These are phyloP conservation scores for Dicrurus megarhynchus DNA, from an alignment of 2,113 vertebrate species.

Conservation along the genomic window DNA sequence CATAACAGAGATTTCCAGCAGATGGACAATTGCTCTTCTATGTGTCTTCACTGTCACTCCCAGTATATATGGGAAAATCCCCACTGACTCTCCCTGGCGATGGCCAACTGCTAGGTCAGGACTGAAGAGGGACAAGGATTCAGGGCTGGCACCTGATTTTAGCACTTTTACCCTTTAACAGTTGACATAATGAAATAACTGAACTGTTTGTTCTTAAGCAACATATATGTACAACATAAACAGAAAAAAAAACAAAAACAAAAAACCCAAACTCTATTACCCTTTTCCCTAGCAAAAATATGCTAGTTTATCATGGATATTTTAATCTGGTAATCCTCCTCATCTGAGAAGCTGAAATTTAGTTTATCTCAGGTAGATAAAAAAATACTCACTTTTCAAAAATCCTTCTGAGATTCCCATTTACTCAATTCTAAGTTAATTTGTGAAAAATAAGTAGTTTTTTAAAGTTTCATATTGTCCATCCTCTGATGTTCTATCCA, in stretches of 20 bases:
- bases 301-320: neutral
- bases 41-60: neutral
- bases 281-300: neutral
- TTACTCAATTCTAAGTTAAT: neutral
- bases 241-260: accelerated
- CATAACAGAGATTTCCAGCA: neutral
- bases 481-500: neutral
- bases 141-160: neutral
- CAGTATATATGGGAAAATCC: neutral
- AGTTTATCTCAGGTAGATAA: neutral
- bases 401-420: neutral
- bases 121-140: neutral
- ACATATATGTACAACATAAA: neutral
- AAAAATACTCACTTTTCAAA: neutral
- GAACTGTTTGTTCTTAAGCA: neutral
- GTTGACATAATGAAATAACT: neutral
- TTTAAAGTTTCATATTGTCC: neutral
- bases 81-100: neutral
- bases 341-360: neutral
- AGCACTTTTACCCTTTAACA: neutral
- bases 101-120: neutral
- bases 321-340: neutral
- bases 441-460: neutral
- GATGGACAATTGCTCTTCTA: neutral
- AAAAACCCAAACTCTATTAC: neutral